Evolutionary conservation across 2,113 vertebrate species (phyloP), one percentile per base, ranked within the genome.

Genomic region (Egretta garzetta): DNA sequence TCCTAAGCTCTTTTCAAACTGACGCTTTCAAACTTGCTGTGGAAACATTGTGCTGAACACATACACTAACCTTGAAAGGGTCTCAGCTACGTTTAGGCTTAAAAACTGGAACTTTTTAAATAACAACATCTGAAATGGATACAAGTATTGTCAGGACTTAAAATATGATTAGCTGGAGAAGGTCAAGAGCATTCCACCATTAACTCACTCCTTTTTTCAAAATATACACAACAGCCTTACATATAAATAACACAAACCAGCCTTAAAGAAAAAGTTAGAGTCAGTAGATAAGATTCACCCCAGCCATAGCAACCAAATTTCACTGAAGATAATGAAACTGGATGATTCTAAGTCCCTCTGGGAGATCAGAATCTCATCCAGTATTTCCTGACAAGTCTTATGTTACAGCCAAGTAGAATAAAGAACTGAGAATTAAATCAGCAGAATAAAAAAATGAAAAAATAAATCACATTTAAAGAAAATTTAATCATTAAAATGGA

Each of bases 341-440:
- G 21, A 80, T 77, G 55, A 47, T 19, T 70, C 22, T 27, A 92
- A 95, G 92, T 86, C 39, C 43, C 32, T 84, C 55, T 74, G 43
- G 52, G 60, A 92, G 80, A 88, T 74, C 33, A 79, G n/a, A 94
- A 77, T 90, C 52, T 88, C 33, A 86, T 59, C 43, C 24, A 81
- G 12, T 84, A 62, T 79, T 84, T 86, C 47, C 27, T 72, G 68
- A 67, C 49, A 85, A 83, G 45, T 50, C 47, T 86, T 67, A 88
- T 71, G 64, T 77, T 73, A 43, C 9, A 67, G 37, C 26, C 59
- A 91, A 86, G 72, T 39, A 84, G 82, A 94, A 94, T 49, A 76
- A 84, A 89, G 52, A 96, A 90, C 47, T 74, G 77, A 84, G 84
- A 88, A 86, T 76, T 88, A 90, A 84, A 90, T 80, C 63, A 90